Base-by-base conservation (phyloP, 1,140 invertebrate genomes). In the Drosophila arawakana region DNA sequence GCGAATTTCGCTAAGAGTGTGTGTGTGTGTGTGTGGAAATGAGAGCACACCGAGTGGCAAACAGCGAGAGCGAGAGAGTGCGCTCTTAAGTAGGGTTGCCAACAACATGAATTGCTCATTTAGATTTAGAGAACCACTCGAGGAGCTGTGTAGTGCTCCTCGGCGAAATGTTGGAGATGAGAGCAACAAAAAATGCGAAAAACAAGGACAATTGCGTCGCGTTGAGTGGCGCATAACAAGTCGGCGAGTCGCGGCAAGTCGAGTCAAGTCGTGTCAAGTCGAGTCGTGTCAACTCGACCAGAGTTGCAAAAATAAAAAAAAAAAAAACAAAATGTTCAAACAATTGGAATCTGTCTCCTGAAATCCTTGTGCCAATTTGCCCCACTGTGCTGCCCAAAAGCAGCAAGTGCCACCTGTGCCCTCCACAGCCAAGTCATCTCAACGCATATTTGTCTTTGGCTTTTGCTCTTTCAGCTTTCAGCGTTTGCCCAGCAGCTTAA, bases 81-180 rank as follows among this genome's bases (percentile, higher is more conserved):
- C 39, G 43, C 55, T 60, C 72, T 88, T 70, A 80, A 86, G 81
- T 79, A 85, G 80, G 80, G 80, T 81, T 89, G 80, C 83, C 84
- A 89, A 89, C 82, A 86, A 73, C 84, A 84, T 89, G 84, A 89
- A 89, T 89, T 89, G 84, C 84, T 89, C 84, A 89, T 89, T 89
- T 89, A 81, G 84, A 71, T 79, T 73, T 71, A 78, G 82, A 85
- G 80, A 79, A 79, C 68, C 84, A 81, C 84, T 89, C 72, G 74
- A 89, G 76, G 71, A 76, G 68, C 78, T 73, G 55, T 89, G 71
- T 54, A 89, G 84, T 80, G 78, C 63, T 50, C 55, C 52, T 63
- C 10, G 46, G 44, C 30, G 43, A 54, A 11, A 55, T 61, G 54
- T 55, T 34, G 37, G 18, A 13, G 18, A 13, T 9, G 9, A 30